Evolutionary conservation across 2,113 vertebrate genomes (phyloP).

Genomic region (Saguinus imperator): DNA sequence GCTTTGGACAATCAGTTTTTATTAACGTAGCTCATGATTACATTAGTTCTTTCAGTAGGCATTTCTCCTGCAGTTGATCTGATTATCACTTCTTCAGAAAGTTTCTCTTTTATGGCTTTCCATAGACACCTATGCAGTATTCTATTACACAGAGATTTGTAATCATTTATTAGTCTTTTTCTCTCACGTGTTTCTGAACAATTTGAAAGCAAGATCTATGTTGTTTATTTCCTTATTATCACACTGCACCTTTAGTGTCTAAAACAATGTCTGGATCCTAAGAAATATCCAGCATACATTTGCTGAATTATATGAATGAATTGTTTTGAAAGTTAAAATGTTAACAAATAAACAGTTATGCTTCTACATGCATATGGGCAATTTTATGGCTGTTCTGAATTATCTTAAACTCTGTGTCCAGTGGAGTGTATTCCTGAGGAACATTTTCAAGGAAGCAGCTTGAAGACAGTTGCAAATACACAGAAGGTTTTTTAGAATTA

Average conservation of each 20-base stretch:
- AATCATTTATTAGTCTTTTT: background rate
- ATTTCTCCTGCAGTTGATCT: background rate
- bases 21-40: background rate
- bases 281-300: background rate
- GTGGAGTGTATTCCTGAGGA: background rate
- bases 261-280: background rate
- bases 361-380: background rate
- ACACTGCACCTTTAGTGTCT: background rate
- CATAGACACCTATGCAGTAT: background rate
- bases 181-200: background rate
- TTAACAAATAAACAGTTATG: background rate
- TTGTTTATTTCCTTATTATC: background rate
- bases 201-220: background rate
- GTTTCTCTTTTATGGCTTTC: background rate
- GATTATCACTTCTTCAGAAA: background rate
- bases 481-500: background rate
- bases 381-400: background rate
- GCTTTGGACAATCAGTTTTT: background rate
- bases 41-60: background rate
- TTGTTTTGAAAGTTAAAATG: constrained; percentile 16
- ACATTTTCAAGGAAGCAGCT: background rate
- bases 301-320: background rate
- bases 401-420: background rate
- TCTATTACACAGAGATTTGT: background rate
- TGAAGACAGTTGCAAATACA: background rate